Percentiles rank a stretch among this genome's conserved stretches.
These are phyloP conservation scores for Australoheros scitulus DNA, from an alignment of 2,113 vertebrate species.

Conservation along the genomic window DNA sequence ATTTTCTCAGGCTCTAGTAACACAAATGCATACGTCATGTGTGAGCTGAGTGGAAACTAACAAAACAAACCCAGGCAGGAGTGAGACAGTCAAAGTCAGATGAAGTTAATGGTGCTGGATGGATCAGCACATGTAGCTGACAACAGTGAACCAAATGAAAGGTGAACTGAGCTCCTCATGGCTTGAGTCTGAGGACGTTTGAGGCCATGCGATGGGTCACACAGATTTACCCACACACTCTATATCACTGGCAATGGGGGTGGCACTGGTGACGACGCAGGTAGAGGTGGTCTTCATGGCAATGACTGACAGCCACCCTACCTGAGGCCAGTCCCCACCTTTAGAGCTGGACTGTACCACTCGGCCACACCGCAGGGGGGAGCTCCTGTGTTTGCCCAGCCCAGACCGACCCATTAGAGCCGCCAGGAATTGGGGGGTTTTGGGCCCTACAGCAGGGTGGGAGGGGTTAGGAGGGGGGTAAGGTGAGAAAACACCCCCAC, in stretches of 20 bases:
- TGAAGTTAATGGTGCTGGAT: conserved; percentile 48
- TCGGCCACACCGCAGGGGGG: conserved; percentile 74
- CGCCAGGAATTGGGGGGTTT: conserved; percentile 77
- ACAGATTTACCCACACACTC: conserved; percentile 42
- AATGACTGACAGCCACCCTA: conserved; percentile 78
- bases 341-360: conserved; percentile 76
- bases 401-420: conserved; percentile 80
- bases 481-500: conserved; percentile 60
- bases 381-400: conserved; percentile 76
- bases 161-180: conserved; percentile 35
- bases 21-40: conserved; percentile 33
- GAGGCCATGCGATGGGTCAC: conserved; percentile 63
- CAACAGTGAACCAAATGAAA: conserved; percentile 41
- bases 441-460: conserved; percentile 73
- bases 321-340: conserved; percentile 80
- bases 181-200: neutral
- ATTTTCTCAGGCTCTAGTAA: conserved; percentile 1
- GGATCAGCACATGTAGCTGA: conserved; percentile 36
- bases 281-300: conserved; percentile 76
- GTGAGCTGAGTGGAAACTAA: conserved; percentile 33
- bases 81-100: conserved; percentile 34
- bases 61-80: conserved; percentile 15
- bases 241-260: conserved; percentile 59
- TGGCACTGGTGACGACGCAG: conserved; percentile 58
- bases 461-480: conserved; percentile 61